A percentile compares a stretch with the other conserved stretches of the same genome.
Evolutionary conservation across 2,888 invertebrate species (phyloP).

Genomic region (Diploptera punctata): DNA sequence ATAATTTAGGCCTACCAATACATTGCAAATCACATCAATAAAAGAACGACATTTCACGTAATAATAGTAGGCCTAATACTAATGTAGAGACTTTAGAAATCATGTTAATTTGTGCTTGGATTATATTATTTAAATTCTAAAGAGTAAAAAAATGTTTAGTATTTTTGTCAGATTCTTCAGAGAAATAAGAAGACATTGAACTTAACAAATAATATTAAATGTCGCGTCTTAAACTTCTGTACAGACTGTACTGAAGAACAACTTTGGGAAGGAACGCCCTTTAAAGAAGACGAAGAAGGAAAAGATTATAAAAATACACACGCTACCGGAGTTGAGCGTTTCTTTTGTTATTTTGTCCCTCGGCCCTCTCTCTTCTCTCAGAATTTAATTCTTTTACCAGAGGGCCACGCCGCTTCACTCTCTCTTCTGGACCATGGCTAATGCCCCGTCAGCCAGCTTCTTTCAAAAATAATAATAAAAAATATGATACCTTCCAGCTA

Average conservation of each 20-base stretch:
- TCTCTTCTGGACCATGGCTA: constrained; percentile 17
- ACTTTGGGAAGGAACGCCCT: constrained; percentile 24
- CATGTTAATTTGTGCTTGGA: no score
- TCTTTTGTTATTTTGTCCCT: constrained; percentile 31
- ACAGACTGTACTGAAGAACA: constrained; percentile 11
- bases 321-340: constrained; percentile 34
- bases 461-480: constrained; percentile 11
- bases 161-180: no score
- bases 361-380: not conserved
- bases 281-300: constrained; percentile 18
- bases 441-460: not conserved
- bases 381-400: constrained; percentile 13
- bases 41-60: no score
- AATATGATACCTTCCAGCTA: constrained; percentile 28
- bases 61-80: no score
- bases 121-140: no score
- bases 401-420: constrained; percentile 4
- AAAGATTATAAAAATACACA: constrained; percentile 10
- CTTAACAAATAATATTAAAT: no score
- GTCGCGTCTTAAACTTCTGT: no score
- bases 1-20: no score
- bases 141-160: no score
- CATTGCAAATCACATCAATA: no score
- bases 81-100: no score
- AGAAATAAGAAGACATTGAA: no score